Conservation (phyloP, 2,113 vertebrate genomes). For the Turnix velox region DNA sequence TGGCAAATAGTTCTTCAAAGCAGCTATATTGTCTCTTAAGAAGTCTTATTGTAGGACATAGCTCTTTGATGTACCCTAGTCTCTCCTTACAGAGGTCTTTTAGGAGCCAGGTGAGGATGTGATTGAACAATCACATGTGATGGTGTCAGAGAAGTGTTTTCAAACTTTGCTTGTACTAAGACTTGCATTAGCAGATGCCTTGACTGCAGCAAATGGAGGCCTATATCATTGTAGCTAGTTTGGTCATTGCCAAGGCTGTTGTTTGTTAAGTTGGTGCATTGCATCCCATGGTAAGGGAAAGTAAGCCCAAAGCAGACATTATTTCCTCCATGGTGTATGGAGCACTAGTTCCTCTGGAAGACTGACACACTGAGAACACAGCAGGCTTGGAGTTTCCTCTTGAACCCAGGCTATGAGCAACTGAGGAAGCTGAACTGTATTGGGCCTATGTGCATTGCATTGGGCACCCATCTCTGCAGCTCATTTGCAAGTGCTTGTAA, state of each 20-base stretch:
- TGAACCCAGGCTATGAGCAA: not conserved
- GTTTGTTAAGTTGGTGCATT: not conserved
- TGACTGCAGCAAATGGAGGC: not conserved
- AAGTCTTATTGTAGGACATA: not conserved
- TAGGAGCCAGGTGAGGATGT: not conserved
- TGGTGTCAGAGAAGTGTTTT: not conserved
- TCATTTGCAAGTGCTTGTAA: not conserved
- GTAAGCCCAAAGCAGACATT: fast-evolving
- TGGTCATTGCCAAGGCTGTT: not conserved
- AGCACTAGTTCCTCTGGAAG: not conserved
- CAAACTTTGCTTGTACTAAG: not conserved
- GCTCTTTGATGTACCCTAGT: not conserved
- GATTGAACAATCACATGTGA: not conserved
- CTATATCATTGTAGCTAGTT: fast-evolving
- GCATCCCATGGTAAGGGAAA: not conserved
- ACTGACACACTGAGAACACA: not conserved
- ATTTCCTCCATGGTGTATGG: fast-evolving
- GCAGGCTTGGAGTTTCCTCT: not conserved
- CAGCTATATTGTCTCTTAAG: not conserved
- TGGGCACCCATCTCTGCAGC: not conserved
- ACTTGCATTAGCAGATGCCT: not conserved
- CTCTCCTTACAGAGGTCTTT: not conserved
- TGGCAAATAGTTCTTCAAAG: not conserved
- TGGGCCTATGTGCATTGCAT: not conserved
- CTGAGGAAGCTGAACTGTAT: not conserved